A percentile compares a stretch with the other conserved stretches of the same genome.
Conservation (phyloP, 2,888 invertebrate genomes). For the Ennomos erosarius region DNA sequence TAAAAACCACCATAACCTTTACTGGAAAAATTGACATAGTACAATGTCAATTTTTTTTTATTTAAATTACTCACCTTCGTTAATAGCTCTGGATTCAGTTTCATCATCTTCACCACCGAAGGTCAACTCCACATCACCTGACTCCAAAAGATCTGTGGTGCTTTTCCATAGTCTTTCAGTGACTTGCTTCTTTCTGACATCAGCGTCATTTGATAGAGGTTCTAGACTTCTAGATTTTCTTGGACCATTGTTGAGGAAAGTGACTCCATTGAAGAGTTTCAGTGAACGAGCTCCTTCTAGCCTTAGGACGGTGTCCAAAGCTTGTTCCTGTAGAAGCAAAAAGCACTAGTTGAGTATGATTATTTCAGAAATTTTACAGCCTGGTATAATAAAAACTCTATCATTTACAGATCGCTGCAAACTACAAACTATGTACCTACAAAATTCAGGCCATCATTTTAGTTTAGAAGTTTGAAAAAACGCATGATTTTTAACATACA, state of each 20-base stretch:
- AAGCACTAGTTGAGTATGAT: conserved; percentile 4
- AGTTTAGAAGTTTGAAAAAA: no score
- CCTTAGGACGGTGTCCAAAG: conserved; percentile 69
- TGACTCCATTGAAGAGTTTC: conserved; percentile 67
- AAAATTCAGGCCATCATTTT: no score
- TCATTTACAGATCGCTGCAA: no score
- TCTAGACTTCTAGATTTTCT: conserved; percentile 69
- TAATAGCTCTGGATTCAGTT: conserved; percentile 64
- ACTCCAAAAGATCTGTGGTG: conserved; percentile 63
- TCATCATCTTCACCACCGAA: conserved; percentile 64
- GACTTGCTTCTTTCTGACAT: conserved; percentile 62
- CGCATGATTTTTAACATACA: no score
- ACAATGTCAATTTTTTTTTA: no score
- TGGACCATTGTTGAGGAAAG: conserved; percentile 67
- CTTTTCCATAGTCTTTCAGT: conserved; percentile 71
- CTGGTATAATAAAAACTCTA: no score
- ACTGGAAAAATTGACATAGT: no score
- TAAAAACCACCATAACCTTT: no score
- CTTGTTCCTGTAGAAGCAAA: conserved; percentile 68
- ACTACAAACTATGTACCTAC: no score
- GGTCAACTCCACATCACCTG: conserved; percentile 70
- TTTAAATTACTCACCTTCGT: conserved; percentile 55
- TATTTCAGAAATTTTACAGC: no score
- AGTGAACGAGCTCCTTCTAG: conserved; percentile 65
- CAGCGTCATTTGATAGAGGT: conserved; percentile 62